Base-by-base conservation (phyloP, 2,797 vertebrate genomes). In the Eupleurogrammus muticus region DNA sequence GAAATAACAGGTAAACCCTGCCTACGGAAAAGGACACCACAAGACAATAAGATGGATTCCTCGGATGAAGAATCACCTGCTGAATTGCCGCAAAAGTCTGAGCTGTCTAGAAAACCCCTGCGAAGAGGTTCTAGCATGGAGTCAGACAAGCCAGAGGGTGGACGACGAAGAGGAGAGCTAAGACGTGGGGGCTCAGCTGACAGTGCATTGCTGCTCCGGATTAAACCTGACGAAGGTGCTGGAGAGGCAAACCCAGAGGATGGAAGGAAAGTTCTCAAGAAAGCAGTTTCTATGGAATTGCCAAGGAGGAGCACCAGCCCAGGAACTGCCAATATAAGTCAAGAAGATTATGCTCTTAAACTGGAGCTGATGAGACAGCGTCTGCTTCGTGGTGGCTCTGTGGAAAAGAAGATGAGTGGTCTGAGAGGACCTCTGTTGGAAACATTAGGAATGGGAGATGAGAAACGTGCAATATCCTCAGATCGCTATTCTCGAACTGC, bases 381-480 rank as follows among this genome's bases (percentile, higher is more conserved):
- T 55, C 91, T 99, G 66, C 93, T 98, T 20, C 92, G 96, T 50
- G 96, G 96, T 0, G 91, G 94, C 35, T 90, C 96, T 0, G 94
- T 94, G 57, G 97, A 99, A 6, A 94, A 96, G 74, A 99, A 98
- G 83, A 95, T 99, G 94, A 98, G 98, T 1, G 98, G 98, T 65
- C 91, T 99, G 23, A 92, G 98, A 59, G 98, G 98, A 4, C 98
- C 98, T 14, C 91, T 99, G 51, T 83, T 99, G 81, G 98, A 99
- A 91, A 99, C 96, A 3, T 87, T 99, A 52, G 96, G 96, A 1
- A 94, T 95, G 65, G 87, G 93, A 14, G 95, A 97, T 44, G 95
- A 95, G 73, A 96, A 96, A 70, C 82, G 88, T 16, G 49, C 75
- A 42, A 59, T 80, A 16, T 51, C 91, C 1, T 84, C 89, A 44